Conservation (phyloP, 1,140 invertebrate genomes). For the Berghia stephanieae region DNA sequence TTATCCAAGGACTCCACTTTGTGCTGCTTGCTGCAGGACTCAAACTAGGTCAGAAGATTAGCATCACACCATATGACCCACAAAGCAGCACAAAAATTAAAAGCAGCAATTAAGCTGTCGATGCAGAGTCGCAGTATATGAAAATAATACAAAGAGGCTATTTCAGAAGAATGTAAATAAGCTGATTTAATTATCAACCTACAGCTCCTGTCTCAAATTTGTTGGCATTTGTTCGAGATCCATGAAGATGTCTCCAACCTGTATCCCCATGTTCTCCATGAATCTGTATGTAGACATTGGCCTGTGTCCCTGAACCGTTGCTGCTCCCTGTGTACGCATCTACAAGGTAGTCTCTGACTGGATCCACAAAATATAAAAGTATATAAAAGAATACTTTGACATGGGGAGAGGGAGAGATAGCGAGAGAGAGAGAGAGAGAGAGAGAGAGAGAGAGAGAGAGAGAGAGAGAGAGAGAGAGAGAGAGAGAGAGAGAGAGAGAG, state of each 20-base stretch:
- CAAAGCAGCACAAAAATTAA: too few relatives aligned
- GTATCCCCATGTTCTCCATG: conserved; percentile 49
- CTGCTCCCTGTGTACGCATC: conserved; percentile 45
- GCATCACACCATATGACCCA: too few relatives aligned
- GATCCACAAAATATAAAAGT: neutral
- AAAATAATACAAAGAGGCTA: too few relatives aligned
- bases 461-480: neutral
- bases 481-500: neutral
- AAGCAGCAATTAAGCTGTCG: too few relatives aligned
- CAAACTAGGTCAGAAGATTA: too few relatives aligned
- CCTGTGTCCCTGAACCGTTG: conserved; percentile 42
- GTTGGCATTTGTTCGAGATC: conserved; percentile 35
- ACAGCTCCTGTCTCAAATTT: conserved; percentile 48
- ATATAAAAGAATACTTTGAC: neutral
- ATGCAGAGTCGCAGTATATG: too few relatives aligned
- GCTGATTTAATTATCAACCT: too few relatives aligned
- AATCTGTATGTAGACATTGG: conserved; percentile 50
- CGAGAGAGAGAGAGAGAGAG: neutral
- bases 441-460: neutral
- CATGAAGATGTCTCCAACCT: conserved; percentile 43
- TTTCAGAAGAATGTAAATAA: too few relatives aligned
- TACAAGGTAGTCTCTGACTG: conserved; percentile 46
- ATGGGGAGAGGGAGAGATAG: neutral
- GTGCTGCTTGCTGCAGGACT: too few relatives aligned
- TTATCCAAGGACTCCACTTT: too few relatives aligned